These are phyloP conservation scores for Motacilla alba DNA, from an alignment of 2,113 vertebrate species.

Conservation along the genomic window DNA sequence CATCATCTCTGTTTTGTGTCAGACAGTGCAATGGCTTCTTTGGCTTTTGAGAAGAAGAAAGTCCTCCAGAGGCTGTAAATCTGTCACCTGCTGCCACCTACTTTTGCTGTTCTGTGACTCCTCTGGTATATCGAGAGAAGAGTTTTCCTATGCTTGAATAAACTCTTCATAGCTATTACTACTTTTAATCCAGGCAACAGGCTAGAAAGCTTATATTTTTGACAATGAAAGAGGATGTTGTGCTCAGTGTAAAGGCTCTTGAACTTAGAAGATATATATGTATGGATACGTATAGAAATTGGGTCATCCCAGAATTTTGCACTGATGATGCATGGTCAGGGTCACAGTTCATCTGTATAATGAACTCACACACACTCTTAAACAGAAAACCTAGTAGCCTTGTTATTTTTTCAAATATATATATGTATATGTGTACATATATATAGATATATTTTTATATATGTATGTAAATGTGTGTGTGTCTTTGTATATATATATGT, in stretches of 20 bases:
- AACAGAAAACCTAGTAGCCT: background rate
- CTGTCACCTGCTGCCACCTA: background rate
- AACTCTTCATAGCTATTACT: background rate
- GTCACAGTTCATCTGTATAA: background rate
- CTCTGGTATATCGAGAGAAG: background rate
- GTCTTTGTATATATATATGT: fast-evolving
- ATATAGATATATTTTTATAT: fast-evolving
- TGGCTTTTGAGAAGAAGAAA: background rate
- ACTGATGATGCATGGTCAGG: background rate
- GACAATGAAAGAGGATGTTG: background rate
- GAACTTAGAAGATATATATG: background rate
- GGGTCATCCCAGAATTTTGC: background rate
- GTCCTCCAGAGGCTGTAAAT: background rate
- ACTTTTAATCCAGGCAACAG: background rate
- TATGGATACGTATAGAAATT: background rate
- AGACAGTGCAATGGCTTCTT: background rate
- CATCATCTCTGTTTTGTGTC: background rate
- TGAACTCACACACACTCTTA: background rate
- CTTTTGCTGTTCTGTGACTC: background rate
- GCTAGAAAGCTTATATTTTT: background rate
- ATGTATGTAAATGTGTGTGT: fast-evolving
- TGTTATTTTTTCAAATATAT: background rate
- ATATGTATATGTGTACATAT: no score
- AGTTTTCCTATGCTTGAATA: background rate
- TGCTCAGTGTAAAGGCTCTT: background rate